These are phyloP conservation scores for Coregonus sp. DNA, from an alignment of 2,797 vertebrate species.

Conservation along the genomic window DNA sequence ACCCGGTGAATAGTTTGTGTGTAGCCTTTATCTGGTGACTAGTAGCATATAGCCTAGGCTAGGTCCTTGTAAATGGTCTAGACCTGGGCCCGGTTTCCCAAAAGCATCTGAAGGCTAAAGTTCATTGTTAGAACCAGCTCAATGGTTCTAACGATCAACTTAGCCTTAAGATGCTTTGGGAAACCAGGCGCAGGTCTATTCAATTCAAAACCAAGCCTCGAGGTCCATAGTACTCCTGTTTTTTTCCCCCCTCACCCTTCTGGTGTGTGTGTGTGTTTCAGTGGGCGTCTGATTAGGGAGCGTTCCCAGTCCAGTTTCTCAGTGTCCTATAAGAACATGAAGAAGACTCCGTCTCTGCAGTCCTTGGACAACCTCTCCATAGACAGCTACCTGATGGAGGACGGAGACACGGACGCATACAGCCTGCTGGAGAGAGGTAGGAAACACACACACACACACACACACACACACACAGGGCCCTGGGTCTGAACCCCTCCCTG, in stretches of 20 bases:
- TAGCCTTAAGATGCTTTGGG: background rate
- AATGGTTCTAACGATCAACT: no score
- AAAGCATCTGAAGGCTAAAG: no score
- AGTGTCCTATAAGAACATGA: constrained; percentile 92
- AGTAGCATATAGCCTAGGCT: background rate
- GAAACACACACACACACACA: background rate
- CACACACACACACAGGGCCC: background rate
- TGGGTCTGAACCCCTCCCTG: no score
- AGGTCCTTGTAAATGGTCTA: background rate
- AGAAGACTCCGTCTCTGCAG: constrained; percentile 92
- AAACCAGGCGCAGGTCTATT: background rate
- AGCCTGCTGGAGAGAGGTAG: background rate
- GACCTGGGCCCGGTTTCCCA: no score
- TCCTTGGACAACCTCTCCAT: constrained; percentile 94
- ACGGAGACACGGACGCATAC: constrained; percentile 79
- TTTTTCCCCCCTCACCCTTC: background rate
- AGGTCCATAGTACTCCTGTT: background rate
- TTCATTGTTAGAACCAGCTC: no score
- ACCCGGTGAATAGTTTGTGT: background rate
- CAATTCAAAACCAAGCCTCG: background rate
- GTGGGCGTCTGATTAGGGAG: constrained; percentile 89
- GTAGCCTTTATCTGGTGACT: background rate
- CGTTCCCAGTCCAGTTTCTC: constrained; percentile 84
- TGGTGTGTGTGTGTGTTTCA: constrained; percentile 54
- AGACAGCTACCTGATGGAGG: constrained; percentile 91